A percentile compares a stretch with the other conserved stretches of the same genome.
These are phyloP conservation scores for Catharus fuscescens DNA, from an alignment of 2,113 vertebrate species.

Conservation along the genomic window DNA sequence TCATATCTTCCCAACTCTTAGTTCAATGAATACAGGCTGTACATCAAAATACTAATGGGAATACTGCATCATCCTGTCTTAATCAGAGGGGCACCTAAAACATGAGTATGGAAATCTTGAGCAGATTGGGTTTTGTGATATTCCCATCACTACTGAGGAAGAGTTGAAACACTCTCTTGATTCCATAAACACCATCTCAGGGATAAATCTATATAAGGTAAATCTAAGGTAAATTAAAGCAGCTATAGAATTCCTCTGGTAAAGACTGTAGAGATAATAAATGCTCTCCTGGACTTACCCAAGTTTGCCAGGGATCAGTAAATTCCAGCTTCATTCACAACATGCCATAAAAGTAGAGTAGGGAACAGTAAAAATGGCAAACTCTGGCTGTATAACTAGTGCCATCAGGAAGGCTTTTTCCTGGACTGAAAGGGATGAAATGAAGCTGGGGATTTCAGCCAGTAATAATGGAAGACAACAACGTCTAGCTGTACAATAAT, in stretches of 20 bases:
- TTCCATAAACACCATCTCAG: background rate
- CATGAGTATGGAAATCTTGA: background rate
- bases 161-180: background rate
- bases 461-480: background rate
- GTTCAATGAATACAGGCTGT: background rate
- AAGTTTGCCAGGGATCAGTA: background rate
- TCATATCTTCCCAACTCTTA: background rate
- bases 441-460: background rate
- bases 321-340: background rate
- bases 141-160: background rate
- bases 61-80: background rate
- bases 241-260: background rate
- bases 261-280: background rate
- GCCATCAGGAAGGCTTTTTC: background rate
- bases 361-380: background rate
- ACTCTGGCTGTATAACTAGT: background rate
- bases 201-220: background rate
- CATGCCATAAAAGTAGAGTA: background rate
- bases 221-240: background rate
- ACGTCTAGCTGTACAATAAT: background rate
- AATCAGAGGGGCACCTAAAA: background rate
- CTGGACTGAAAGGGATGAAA: background rate
- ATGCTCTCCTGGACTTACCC: background rate
- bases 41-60: background rate
- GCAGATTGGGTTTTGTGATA: background rate